Percentiles rank a stretch among this genome's conserved stretches.
Conservation (phyloP, 2,113 vertebrate genomes). For the Larimichthys polyactis region DNA sequence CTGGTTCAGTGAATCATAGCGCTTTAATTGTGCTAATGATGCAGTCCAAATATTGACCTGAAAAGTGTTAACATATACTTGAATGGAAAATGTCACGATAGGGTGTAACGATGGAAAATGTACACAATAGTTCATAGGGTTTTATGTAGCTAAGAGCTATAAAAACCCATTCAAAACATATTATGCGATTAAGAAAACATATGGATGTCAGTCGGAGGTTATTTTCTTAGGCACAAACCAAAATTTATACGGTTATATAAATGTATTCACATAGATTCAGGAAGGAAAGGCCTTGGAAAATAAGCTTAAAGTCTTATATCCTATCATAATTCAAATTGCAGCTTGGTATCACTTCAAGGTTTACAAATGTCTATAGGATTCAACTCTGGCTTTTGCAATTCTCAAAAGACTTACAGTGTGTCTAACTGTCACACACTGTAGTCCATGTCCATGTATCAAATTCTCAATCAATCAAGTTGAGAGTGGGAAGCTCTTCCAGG, state of each 20-base stretch:
- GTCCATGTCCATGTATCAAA: slow-evolving; percentile 18
- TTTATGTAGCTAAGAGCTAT: slow-evolving; percentile 40
- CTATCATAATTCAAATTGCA: slow-evolving; percentile 35
- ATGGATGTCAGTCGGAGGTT: slow-evolving; percentile 36
- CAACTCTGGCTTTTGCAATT: neutral
- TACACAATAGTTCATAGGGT: slow-evolving; percentile 30
- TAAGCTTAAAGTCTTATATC: slow-evolving; percentile 23
- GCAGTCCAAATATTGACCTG: slow-evolving; percentile 27
- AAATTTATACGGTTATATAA: slow-evolving; percentile 42
- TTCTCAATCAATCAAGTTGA: slow-evolving; percentile 35
- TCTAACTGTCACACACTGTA: slow-evolving; percentile 9
- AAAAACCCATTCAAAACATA: slow-evolving; percentile 43
- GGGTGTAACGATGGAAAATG: slow-evolving; percentile 24
- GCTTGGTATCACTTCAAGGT: slow-evolving; percentile 38
- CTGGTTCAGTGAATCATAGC: slow-evolving; percentile 23
- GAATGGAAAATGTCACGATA: slow-evolving; percentile 40
- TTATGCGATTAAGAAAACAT: slow-evolving; percentile 58
- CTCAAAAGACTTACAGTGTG: slow-evolving; percentile 12
- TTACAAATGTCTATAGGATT: slow-evolving; percentile 24
- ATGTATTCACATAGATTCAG: slow-evolving; percentile 29
- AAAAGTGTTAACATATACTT: slow-evolving; percentile 29
- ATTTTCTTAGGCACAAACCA: slow-evolving; percentile 12
- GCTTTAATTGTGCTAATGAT: slow-evolving; percentile 27
- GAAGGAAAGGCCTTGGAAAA: slow-evolving; percentile 47
- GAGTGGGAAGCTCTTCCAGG: slow-evolving; percentile 12